Conservation (phyloP, 2,888 invertebrate species). For the Meloe dianella region DNA sequence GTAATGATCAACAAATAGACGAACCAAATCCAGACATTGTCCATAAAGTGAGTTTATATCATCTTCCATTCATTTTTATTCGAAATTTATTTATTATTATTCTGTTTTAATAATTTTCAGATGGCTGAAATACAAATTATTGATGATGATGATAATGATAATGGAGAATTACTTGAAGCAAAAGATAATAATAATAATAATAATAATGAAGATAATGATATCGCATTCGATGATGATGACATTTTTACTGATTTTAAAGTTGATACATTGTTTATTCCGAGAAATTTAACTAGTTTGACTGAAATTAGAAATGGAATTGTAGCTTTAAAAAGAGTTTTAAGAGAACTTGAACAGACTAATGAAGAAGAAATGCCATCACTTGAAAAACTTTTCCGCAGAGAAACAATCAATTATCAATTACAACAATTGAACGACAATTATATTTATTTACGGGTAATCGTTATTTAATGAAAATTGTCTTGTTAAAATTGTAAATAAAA, state of each 20-base stretch:
- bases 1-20: conserved; percentile 16
- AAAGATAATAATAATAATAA: background rate
- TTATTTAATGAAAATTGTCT: background rate
- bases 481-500: too few relatives aligned
- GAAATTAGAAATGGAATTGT: background rate
- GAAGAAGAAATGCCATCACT: background rate
- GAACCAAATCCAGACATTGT: background rate
- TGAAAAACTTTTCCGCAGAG: background rate
- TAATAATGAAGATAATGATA: background rate
- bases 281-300: background rate
- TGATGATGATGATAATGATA: background rate
- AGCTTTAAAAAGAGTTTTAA: background rate
- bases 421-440: background rate
- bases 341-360: background rate
- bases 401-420: background rate
- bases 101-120: background rate
- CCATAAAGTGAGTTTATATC: background rate
- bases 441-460: background rate
- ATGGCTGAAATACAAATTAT: background rate
- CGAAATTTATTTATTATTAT: too few relatives aligned
- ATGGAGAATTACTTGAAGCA: background rate
- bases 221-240: background rate
- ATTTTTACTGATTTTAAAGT: background rate
- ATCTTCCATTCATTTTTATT: too few relatives aligned
- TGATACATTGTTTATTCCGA: background rate